phyloP scores from a whole-genome alignment of 2,113 vertebrate species.

The Hystrix cristata region DNA sequence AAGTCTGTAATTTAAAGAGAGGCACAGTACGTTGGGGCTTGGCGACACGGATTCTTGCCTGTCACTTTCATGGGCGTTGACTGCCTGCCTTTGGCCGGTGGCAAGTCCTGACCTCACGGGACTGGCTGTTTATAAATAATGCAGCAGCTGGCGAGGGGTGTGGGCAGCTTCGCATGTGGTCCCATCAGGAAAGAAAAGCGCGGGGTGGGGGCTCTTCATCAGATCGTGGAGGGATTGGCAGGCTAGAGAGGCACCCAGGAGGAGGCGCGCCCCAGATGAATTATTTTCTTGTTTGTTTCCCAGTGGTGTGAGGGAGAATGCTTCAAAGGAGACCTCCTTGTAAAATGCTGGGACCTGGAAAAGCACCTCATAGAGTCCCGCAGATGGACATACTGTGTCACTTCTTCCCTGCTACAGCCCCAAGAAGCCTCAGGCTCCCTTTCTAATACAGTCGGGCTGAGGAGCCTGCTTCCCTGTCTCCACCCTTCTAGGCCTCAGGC shows the following conservation, averaged over 20 bases:
- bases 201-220: background rate
- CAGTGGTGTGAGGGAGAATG: background rate
- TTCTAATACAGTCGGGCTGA: background rate
- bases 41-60: background rate
- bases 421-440: background rate
- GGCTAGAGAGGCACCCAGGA: background rate
- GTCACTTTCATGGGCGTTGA: background rate
- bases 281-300: background rate
- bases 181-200: background rate
- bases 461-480: background rate
- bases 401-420: background rate
- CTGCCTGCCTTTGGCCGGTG: background rate
- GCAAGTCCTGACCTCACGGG: background rate
- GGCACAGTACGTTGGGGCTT: background rate
- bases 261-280: background rate
- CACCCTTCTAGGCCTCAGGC: background rate
- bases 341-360: background rate
- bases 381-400: background rate
- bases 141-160: background rate
- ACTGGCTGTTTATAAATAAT: background rate
- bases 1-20: background rate
- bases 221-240: background rate
- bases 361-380: background rate
- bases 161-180: background rate
- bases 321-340: background rate